Base-by-base conservation (phyloP, 37 sponge, comb jelly and placozoan species). In the Diacarnus erythraeanus region DNA sequence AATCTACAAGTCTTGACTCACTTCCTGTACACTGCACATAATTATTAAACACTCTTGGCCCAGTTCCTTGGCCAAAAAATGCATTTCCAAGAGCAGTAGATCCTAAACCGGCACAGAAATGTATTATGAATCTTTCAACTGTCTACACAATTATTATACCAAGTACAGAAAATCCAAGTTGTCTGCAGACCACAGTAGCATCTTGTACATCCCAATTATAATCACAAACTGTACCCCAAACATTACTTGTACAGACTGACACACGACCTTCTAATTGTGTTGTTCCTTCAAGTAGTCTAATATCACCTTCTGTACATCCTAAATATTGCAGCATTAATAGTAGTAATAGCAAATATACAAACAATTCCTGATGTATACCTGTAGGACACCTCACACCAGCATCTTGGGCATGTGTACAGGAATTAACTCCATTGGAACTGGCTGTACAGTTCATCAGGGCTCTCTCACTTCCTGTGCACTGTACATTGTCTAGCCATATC, bases 371-470 rank as follows among this genome's bases (percentile, higher is more conserved):
- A 72, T 43, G n/a, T 42, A 38, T 72, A 26, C 72, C 72, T 25
- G 42, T 1, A 54, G 0, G 29, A 44, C 92, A 91, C 25, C 33
- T n/a, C 20, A 91, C 81, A 42, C 71, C 71, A 42, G 43, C 43
- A 40, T 71, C 71, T 71, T 39, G 43, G 41, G 42, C 30, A 71
- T 68, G 69, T 27, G 39, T 20, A 30, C 69, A 68, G 20, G 21
- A 15, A 3, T 36, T 21, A 30, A 5, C 34, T 34, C 39, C 69
- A 65, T 65, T 30, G 66, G 22, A 6, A 60, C 61, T 26, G 51
- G 61, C 61, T n/a, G 61, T 60, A 60, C 61, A 60, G 61, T 60
- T 60, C 61, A 60, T 26, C 61, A 71, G 71, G 2, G n/a, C 36
- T 40, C 22, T 9, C 27, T 71, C 71, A 40, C 9, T 40, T 3